Conservation (phyloP, 2,888 invertebrate species). For the Drosophila algonquin region DNA sequence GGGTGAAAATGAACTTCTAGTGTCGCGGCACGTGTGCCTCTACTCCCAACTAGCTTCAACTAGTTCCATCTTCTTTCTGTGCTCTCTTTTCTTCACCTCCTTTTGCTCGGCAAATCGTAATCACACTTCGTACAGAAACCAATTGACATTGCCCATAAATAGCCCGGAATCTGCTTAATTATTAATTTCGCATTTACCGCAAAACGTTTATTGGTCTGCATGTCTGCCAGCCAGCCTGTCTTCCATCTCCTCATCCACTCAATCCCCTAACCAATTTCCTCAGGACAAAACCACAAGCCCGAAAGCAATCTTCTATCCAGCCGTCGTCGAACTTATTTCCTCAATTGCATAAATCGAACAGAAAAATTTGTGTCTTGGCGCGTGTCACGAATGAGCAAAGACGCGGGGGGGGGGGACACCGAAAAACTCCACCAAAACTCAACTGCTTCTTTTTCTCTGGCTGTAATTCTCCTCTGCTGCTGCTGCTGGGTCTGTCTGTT, state of each 20-base stretch:
- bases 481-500: constrained; percentile 35
- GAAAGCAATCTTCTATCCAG: constrained; percentile 44
- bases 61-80: neutral
- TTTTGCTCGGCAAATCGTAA: constrained; percentile 1
- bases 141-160: constrained; percentile 53
- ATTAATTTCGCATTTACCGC: constrained; percentile 79
- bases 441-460: constrained; percentile 25
- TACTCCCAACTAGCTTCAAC: neutral
- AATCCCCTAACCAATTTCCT: neutral
- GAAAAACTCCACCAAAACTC: neutral
- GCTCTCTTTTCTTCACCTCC: neutral
- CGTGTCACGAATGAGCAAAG: constrained; percentile 72
- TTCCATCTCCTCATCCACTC: constrained; percentile 8
- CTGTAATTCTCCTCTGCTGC: constrained; percentile 42
- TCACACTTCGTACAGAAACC: constrained; percentile 42
- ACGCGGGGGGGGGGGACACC: constrained; percentile 13
- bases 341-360: constrained; percentile 79
- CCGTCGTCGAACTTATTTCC: constrained; percentile 59
- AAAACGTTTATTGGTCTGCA: constrained; percentile 68
- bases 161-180: constrained; percentile 61
- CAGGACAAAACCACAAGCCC: constrained; percentile 23
- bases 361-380: constrained; percentile 77
- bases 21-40: too few relatives aligned
- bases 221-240: constrained; percentile 6
- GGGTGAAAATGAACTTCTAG: neutral